Conservation (phyloP, 2,113 vertebrate species). For the Eidolon helvum region DNA sequence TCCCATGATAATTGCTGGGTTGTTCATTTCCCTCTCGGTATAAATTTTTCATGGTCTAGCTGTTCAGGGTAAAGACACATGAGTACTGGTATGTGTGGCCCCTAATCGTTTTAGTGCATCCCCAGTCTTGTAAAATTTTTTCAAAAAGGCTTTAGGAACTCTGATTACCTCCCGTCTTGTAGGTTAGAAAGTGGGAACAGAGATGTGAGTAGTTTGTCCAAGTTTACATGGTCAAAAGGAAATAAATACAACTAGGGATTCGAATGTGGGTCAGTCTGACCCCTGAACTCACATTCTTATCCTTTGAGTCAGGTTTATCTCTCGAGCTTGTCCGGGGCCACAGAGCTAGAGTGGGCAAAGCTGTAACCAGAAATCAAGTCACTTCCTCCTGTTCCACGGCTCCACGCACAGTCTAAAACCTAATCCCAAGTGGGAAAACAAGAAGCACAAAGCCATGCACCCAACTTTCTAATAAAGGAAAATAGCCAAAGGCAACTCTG, state of each 20-base stretch:
- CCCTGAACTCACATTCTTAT: not conserved
- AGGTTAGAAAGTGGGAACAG: not conserved
- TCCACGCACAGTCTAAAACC: not conserved
- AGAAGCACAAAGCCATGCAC: not conserved
- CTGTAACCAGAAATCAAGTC: not conserved
- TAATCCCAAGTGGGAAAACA: not conserved
- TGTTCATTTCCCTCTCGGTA: not conserved
- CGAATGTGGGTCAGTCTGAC: not conserved
- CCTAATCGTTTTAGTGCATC: not conserved
- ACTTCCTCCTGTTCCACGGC: no score
- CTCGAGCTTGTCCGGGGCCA: not conserved
- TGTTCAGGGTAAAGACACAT: not conserved
- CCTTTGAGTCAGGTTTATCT: not conserved
- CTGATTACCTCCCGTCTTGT: not conserved
- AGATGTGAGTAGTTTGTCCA: not conserved
- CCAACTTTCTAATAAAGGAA: constrained; percentile 55
- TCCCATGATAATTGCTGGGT: not conserved
- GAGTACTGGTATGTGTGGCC: fast-evolving
- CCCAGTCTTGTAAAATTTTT: not conserved
- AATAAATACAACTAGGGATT: not conserved
- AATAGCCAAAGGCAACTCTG: constrained; percentile 10
- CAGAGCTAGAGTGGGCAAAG: not conserved
- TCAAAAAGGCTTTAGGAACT: not conserved
- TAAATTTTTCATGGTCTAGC: not conserved
- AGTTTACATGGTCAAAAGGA: no score